Evolutionary conservation across 2,797 vertebrate species (phyloP).

Genomic region (Megalops cyprinoides): DNA sequence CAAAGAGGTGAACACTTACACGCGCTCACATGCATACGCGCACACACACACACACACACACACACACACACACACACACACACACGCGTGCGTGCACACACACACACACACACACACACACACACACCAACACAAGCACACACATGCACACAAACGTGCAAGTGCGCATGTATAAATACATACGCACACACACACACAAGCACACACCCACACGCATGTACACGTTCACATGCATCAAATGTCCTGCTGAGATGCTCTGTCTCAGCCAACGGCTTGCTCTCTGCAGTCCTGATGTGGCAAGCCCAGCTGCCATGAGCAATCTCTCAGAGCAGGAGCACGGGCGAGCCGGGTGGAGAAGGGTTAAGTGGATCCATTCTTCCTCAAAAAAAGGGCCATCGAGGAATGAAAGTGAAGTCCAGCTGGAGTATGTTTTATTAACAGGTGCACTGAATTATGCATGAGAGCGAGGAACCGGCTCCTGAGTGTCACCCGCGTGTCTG

Average conservation of each 20-base stretch:
- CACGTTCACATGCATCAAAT: no score
- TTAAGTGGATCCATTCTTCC: conserved; percentile 31
- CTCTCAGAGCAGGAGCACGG: not conserved
- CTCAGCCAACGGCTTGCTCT: not conserved
- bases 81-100: conserved; percentile 12
- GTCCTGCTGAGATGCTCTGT: no score
- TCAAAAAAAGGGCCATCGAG: conserved; percentile 25
- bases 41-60: not conserved
- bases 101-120: conserved; percentile 19
- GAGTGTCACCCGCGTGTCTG: conserved; percentile 56
- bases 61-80: not conserved
- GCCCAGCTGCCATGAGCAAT: not conserved
- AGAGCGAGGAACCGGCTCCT: conserved; percentile 52
- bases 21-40: not conserved
- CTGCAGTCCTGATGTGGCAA: no score
- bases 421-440: conserved; percentile 74
- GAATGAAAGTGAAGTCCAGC: conserved; percentile 59
- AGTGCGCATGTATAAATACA: conserved; percentile 35
- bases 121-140: not conserved
- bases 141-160: not conserved
- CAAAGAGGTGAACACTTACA: not conserved
- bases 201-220: no score
- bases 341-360: not conserved
- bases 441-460: conserved; percentile 64
- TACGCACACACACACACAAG: conserved; percentile 15